Base-by-base conservation (phyloP, 92 coral and sea anemone genomes). In the Palythoa grandis region DNA sequence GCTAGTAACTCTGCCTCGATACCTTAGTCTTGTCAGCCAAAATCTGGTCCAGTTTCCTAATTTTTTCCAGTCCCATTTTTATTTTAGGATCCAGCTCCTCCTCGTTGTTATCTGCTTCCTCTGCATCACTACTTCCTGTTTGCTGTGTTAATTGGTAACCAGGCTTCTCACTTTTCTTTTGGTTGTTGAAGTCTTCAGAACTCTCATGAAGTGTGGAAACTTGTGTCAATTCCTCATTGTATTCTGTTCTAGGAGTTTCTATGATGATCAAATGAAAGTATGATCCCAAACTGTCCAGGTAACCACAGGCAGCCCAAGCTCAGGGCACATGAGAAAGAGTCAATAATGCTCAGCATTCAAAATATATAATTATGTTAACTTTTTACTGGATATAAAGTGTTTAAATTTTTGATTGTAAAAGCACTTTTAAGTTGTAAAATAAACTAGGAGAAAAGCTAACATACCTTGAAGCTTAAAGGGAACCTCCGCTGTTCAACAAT, bases 1-100 rank as follows among this genome's bases (percentile, higher is more conserved):
- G 35, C 35, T 29, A 29, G 20, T 82, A 47, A 22, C 22, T 13
- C 19, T 6, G 0, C 14, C 37, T 10, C 19, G 10, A 11, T 91
- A 94, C 98, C 98, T 96, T 92, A 5, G 89, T 50, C 72, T 95
- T 96, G 25, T 93, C 92, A 15, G 94, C 90, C 60, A 96, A 89
- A 54, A 96, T 93, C 79, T 88, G 87, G 88, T 96, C 98, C 77
- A 96, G 91, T 68, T 91, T 96, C 77, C 88, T 92, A 29, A 96
- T 96, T 85, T 84, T 92, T 72, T 96, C 96, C 86, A 96, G 74
- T 72, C 98, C 98, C 80, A 95, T 92, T 72, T 92, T 78, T 58
- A 96, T 91, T 74, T 95, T 92, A 10, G 98, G 98, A 53, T 96
- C 98, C 52, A 94, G 58, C 3, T 90, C 93, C 66, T 57, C 80